Base-by-base conservation (phyloP, 2,797 vertebrate genomes). In the Sebastes diaconus region DNA sequence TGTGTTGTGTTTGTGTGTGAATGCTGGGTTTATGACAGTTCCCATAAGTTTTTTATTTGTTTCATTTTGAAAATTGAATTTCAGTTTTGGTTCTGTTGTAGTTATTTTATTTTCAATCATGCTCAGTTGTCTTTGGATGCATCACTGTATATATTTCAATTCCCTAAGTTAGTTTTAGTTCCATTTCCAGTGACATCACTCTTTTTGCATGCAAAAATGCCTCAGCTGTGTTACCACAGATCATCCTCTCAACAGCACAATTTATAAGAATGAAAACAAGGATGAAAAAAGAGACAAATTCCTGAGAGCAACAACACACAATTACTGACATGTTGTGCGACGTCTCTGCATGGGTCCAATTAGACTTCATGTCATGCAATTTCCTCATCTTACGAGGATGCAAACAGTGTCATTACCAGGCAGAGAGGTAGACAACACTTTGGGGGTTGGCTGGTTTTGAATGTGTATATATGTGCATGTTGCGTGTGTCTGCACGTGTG, bases 341-440 rank as follows among this genome's bases (percentile, higher is more conserved):
- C 3, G 18, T 12, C 59, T 61, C 29, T 75, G 32, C 39, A 59
- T 25, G 57, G 68, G 52, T 61, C 72, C 65, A 74, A 64, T 77
- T 72, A 87, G 27, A 30, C 34, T 61, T 20, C 4, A 66, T 73
- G 59, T 46, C 58, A 29, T 77, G 77, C 14, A 29, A 58, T 72
- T 69, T 66, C 54, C 67, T 85, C 59, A 54, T 69, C 16, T 61
- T 18, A 20, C n/a, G 24, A 57, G 29, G 52, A 74, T 20, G 24
- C 50, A 11, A 60, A 78, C 68, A 55, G 27, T 46, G 75, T 73
- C 25, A 76, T 80, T 67, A 80, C 18, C 22, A 29, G 63, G 67
- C 70, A 46, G 30, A 59, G 22, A 75, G 50, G 16, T 1, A 34
- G 29, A 75, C 71, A 57, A 39, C 24, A 24, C 8, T 52, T 71